Conservation (phyloP, 2,113 vertebrate genomes). For the Gnathonemus echidnorhynchus region DNA sequence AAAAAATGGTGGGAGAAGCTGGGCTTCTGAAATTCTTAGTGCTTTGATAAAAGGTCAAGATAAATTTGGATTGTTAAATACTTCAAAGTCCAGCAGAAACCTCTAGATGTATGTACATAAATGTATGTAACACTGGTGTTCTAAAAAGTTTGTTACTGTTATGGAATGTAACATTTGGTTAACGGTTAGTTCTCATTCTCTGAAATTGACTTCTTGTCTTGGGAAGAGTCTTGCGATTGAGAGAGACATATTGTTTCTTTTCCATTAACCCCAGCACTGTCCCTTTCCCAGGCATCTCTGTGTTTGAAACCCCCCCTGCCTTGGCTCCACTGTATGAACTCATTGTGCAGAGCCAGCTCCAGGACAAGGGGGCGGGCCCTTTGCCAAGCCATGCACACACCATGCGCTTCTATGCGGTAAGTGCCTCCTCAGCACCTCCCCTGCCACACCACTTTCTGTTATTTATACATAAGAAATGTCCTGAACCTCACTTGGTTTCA, state of each 20-base stretch:
- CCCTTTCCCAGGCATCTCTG: conserved; percentile 68
- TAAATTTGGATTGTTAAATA: not conserved
- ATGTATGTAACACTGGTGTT: not conserved
- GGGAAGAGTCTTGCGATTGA: not conserved
- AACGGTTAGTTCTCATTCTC: not conserved
- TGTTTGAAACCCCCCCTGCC: conserved; percentile 73
- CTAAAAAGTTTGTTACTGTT: not conserved
- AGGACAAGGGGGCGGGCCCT: conserved; percentile 66
- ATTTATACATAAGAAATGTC: not conserved
- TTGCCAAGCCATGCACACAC: conserved; percentile 62
- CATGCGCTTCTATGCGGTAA: conserved; percentile 93
- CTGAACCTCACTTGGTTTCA: not conserved
- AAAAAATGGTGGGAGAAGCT: not conserved
- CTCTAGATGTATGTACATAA: not conserved
- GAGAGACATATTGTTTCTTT: not conserved
- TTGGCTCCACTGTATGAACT: conserved; percentile 82
- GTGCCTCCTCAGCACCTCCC: conserved; percentile 32
- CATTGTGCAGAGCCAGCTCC: conserved; percentile 82
- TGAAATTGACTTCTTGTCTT: not conserved
- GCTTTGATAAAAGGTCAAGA: not conserved
- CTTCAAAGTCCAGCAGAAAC: not conserved
- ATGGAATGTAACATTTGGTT: not conserved
- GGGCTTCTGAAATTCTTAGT: not conserved
- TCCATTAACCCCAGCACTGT: not conserved
- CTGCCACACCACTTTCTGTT: not conserved